Evolutionary conservation across 2,797 vertebrate genomes (phyloP), one percentile per base, ranked within the genome.

Genomic region (Xyrichtys novacula): DNA sequence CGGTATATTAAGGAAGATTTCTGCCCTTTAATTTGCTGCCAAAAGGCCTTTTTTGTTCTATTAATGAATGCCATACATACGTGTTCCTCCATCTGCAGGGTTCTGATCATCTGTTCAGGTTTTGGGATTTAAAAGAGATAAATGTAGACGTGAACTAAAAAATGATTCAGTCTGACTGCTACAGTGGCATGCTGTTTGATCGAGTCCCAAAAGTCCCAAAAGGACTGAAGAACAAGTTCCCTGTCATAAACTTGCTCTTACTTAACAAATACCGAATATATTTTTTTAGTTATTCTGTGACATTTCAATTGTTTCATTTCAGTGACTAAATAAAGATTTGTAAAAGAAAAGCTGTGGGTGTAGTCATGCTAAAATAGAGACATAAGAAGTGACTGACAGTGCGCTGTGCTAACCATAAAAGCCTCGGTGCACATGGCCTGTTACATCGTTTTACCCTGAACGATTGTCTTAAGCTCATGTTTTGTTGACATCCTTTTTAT

Each of bases 401-500:
- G 48, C 34, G 48, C 17, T 46, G 17, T 9, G 7, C 25, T 10
- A 36, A 46, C 14, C 10, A 19, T 1, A 15, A 22, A 38, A 23
- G 31, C 36, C 28, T 40, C 54, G 3, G 31, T 20, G 23, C 26
- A 61, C 3, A 28, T 50, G 52, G 32, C 23, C 11, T 16, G 38
- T 17, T 31, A 6, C 34, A 23, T 19, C 5, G 32, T 15, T 68
- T 61, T 8, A 50, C 50, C 19, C 48, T 42, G 2, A 11, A 1
- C 15, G 28, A 43, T 55, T 10, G 38, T 42, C 26, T 74, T 46
- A 17, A 60, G 59, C 54, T n/a, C 14, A 0, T 28, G 47, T 65
- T 62, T 53, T 16, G 0, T 14, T 72, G 70, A 69, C 58, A 55
- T 69, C 54, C 5, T 31, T 38, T 32, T 47, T 5, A 40, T 14